Conservation (phyloP, 2,888 invertebrate species). For the Rhaphigaster nebulosa region DNA sequence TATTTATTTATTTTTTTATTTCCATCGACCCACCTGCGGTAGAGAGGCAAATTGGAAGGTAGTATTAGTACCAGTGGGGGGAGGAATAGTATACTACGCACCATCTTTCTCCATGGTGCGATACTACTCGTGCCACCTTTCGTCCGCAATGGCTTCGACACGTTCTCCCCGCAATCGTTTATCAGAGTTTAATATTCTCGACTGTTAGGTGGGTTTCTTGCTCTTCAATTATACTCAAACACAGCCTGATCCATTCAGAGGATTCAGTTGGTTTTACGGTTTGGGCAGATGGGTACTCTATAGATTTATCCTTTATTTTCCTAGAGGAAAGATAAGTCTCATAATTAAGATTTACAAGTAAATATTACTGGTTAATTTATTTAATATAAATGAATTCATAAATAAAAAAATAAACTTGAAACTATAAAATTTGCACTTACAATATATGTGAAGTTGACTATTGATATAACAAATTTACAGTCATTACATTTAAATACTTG, state of each 20-base stretch:
- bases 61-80: neutral
- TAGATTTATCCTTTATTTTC: too few relatives aligned
- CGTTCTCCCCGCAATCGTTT: neutral
- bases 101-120: constrained; percentile 5
- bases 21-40: neutral
- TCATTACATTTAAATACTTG: too few relatives aligned
- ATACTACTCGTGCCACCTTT: neutral
- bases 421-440: too few relatives aligned
- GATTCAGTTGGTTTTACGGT: neutral
- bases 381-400: too few relatives aligned
- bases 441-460: too few relatives aligned
- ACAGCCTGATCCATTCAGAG: neutral
- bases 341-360: too few relatives aligned
- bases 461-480: too few relatives aligned
- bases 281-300: too few relatives aligned
- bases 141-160: neutral
- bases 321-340: too few relatives aligned
- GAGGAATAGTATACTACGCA: neutral
- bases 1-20: neutral
- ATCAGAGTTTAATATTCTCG: neutral
- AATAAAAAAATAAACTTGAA: too few relatives aligned
- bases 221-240: neutral
- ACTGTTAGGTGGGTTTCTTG: neutral
- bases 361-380: too few relatives aligned
- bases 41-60: constrained; percentile 1